A percentile compares a stretch with the other conserved stretches of the same genome.
These are phyloP conservation scores for Nomada ruficornis DNA, from an alignment of 2,888 invertebrate genomes.

Conservation along the genomic window DNA sequence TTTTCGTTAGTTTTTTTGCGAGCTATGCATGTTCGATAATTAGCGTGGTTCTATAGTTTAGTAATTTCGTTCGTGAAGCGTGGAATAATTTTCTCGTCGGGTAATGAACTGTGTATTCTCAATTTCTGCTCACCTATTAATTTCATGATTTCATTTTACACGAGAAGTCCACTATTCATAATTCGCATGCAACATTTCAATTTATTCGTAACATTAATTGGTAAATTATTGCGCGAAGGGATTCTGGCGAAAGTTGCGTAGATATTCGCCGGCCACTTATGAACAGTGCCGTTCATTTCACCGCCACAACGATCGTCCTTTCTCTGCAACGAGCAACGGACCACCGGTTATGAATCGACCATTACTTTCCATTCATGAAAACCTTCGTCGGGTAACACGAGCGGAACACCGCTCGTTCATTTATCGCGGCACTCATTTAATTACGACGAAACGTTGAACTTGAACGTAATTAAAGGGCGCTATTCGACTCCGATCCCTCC, in stretches of 20 bases:
- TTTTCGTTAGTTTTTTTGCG: too few species aligned
- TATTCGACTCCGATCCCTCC: constrained; percentile 35
- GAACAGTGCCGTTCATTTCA: background rate
- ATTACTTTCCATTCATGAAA: constrained; percentile 67
- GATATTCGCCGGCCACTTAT: background rate
- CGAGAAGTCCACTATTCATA: background rate
- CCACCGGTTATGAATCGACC: constrained; percentile 52
- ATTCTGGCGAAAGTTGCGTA: too few species aligned
- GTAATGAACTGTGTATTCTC: too few species aligned
- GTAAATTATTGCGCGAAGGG: too few species aligned
- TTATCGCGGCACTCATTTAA: constrained; percentile 66
- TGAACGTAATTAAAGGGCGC: constrained; percentile 64
- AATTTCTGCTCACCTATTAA: too few species aligned
- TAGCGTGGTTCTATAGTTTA: too few species aligned
- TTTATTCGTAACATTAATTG: too few species aligned
- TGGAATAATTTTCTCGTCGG: too few species aligned
- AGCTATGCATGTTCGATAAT: too few species aligned
- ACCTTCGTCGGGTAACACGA: constrained; percentile 31
- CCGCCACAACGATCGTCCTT: constrained; percentile 3
- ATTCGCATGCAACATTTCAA: background rate
- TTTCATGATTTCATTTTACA: too few species aligned
- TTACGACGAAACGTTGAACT: constrained; percentile 68
- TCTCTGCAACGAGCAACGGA: constrained; percentile 31
- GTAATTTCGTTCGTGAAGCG: too few species aligned
- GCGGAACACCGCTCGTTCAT: constrained; percentile 57